These are phyloP conservation scores for Tyrannus savana DNA, from an alignment of 2,113 vertebrate species.

Conservation along the genomic window DNA sequence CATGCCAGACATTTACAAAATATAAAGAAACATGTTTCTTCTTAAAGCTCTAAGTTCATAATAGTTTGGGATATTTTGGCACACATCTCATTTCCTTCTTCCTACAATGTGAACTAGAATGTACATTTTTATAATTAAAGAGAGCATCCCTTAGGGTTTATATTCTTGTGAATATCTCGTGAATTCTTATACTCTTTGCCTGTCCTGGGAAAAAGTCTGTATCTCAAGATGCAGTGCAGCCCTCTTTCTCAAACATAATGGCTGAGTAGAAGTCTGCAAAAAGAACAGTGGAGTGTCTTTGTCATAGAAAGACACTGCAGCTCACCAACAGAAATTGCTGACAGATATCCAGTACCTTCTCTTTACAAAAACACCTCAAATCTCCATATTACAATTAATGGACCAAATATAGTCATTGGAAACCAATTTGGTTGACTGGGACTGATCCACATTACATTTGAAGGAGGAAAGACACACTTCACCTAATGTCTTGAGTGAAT, in stretches of 20 bases:
- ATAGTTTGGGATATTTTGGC: not conserved
- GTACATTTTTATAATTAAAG: not conserved
- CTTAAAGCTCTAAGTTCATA: not conserved
- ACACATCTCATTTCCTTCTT: not conserved
- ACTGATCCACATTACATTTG: not conserved
- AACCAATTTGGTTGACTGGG: not conserved
- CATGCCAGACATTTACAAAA: not conserved
- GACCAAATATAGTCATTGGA: not conserved
- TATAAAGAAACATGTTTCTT: not conserved
- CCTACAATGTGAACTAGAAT: not conserved
- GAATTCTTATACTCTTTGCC: not conserved
- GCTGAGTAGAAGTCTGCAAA: not conserved
- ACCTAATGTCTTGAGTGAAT: not conserved
- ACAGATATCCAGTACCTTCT: not conserved
- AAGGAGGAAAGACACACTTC: not conserved
- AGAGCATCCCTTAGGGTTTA: not conserved
- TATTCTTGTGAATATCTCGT: not conserved
- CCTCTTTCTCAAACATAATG: not conserved
- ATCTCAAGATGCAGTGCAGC: not conserved
- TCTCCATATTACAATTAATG: not conserved
- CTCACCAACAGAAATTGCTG: not conserved
- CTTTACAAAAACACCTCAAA: not conserved
- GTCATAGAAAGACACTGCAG: not conserved
- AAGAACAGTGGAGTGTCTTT: not conserved
- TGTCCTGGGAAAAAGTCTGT: not conserved